Evolutionary conservation across 2,797 vertebrate species (phyloP).

Genomic region (Siniperca scherzeri): DNA sequence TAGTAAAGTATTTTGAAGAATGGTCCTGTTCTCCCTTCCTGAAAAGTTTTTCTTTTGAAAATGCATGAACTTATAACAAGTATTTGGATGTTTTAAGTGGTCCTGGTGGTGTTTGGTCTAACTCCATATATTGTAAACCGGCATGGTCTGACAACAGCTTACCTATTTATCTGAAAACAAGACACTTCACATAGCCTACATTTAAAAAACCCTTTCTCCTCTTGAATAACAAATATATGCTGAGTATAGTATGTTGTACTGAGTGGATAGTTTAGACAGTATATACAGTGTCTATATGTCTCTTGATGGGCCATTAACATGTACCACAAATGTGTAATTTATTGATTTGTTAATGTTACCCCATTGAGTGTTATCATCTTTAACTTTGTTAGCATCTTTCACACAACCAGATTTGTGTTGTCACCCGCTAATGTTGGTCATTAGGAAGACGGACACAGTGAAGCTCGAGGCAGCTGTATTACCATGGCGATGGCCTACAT

Average conservation of each 20-base stretch:
- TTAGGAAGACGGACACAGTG: constrained; percentile 66
- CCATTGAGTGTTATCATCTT: constrained; percentile 1
- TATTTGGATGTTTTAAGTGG: background rate
- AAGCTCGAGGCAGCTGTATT: constrained; percentile 78
- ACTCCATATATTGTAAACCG: background rate
- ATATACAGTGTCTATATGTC: background rate
- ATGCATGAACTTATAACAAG: background rate
- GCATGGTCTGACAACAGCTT: background rate
- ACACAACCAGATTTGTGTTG: constrained; percentile 29
- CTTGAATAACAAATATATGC: background rate
- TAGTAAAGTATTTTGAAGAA: background rate
- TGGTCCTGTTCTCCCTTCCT: background rate
- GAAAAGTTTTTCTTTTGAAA: background rate
- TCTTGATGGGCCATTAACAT: background rate
- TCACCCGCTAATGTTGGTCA: constrained; percentile 53
- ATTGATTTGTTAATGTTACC: constrained; percentile 3
- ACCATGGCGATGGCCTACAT: constrained; percentile 84
- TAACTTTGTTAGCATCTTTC: background rate
- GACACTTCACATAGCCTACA: background rate
- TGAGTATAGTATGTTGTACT: background rate
- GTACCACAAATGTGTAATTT: background rate
- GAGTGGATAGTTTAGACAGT: background rate
- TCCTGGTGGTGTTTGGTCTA: background rate
- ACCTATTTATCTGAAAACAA: background rate
- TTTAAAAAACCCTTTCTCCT: no score